phyloP scores from a whole-genome alignment of 2,113 vertebrate genomes.

The Leptobrachium ailaonicum region DNA sequence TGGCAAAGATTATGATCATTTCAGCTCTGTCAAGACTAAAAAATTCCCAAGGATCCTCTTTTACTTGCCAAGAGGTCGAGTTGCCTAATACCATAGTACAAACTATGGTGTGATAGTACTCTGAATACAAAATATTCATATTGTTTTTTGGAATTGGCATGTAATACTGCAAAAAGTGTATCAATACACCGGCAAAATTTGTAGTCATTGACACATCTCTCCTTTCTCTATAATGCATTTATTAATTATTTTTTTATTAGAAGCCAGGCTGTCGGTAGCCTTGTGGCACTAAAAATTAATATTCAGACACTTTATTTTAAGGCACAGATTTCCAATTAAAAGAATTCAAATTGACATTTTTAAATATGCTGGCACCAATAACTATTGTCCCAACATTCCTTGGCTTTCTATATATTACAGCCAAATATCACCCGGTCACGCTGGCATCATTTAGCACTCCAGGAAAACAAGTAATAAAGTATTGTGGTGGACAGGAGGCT shows the following conservation, averaged over 20 bases:
- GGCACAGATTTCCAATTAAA: constrained; percentile 4
- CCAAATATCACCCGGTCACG: constrained; percentile 69
- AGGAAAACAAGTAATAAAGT: constrained; percentile 66
- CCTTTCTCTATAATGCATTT: too few relatives aligned
- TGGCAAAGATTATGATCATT: too few relatives aligned
- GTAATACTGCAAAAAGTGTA: too few relatives aligned
- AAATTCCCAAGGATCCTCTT: too few relatives aligned
- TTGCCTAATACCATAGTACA: too few relatives aligned
- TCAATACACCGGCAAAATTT: too few relatives aligned
- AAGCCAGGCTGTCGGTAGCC: not conserved
- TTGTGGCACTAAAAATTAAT: not conserved
- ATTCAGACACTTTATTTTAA: not conserved
- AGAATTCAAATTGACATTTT: constrained; percentile 57
- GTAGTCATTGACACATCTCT: too few relatives aligned
- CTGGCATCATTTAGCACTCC: constrained; percentile 64
- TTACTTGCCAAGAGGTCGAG: too few relatives aligned
- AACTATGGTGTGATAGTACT: too few relatives aligned
- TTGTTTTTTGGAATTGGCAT: too few relatives aligned
- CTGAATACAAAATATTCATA: too few relatives aligned
- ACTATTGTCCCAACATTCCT: constrained; percentile 69
- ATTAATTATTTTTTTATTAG: constrained; percentile 2
- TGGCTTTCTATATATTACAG: constrained; percentile 71
- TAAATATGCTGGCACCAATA: constrained; percentile 53
- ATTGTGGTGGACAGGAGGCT: constrained; percentile 70
- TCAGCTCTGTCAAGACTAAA: too few relatives aligned